These are phyloP conservation scores for Saguinus imperator DNA, from an alignment of 2,113 vertebrate species.

Conservation along the genomic window DNA sequence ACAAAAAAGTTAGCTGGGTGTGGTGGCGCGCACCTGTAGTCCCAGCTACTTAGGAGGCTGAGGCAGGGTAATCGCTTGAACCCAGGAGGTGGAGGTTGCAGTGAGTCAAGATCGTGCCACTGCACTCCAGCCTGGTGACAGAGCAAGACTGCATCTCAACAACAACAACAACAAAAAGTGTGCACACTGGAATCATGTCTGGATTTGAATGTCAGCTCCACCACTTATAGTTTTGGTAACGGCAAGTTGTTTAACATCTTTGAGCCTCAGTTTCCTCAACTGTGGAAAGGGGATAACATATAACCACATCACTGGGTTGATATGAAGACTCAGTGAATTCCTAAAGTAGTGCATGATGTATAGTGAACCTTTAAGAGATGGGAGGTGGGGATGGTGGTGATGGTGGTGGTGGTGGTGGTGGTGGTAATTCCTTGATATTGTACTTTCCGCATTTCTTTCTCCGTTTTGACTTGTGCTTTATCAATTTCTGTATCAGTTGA, in stretches of 20 bases:
- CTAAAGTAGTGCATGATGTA: too few relatives aligned
- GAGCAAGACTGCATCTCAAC: too few relatives aligned
- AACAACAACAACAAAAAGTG: not conserved
- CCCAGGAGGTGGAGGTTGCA: too few relatives aligned
- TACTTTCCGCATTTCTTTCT: not conserved
- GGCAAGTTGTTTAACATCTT: not conserved
- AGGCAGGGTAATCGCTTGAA: too few relatives aligned
- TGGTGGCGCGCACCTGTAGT: too few relatives aligned
- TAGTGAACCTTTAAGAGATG: not conserved
- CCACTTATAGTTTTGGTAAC: not conserved
- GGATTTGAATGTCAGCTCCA: not conserved
- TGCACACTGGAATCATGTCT: not conserved
- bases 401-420: not conserved
- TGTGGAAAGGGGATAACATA: not conserved
- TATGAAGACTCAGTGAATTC: not conserved
- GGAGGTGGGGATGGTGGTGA: not conserved
- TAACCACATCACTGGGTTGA: not conserved
- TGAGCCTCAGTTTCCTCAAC: conserved; percentile 1
- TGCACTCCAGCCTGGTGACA: too few relatives aligned
- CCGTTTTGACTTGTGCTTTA: not conserved
- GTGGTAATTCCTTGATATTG: not conserved
- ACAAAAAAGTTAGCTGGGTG: too few relatives aligned
- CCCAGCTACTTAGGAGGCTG: too few relatives aligned
- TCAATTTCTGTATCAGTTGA: not conserved
- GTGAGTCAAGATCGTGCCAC: too few relatives aligned